Evolutionary conservation across 2,888 invertebrate genomes (phyloP).

Genomic region (Cataglyphis livida): DNA sequence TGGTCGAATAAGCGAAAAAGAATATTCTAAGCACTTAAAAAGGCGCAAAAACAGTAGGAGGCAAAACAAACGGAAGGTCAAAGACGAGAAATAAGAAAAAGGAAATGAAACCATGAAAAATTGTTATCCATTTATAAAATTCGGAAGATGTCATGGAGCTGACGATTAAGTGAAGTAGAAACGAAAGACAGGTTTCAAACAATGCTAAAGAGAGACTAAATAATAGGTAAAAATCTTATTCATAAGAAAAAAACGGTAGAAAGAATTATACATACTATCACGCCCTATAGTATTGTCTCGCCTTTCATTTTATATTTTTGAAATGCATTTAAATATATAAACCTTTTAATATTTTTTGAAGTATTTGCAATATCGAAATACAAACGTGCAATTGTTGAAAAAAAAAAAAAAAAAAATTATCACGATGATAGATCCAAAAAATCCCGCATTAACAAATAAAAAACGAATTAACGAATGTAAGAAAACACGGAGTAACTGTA

Average conservation of each 20-base stretch:
- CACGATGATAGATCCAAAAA: background rate
- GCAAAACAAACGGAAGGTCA: constrained; percentile 23
- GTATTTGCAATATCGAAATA: background rate
- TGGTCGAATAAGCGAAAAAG: constrained; percentile 56
- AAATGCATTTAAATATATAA: constrained; percentile 4
- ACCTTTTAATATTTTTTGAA: constrained; percentile 9
- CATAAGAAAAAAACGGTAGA: background rate
- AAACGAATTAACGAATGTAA: constrained; percentile 4
- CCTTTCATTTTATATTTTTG: background rate
- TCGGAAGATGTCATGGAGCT: constrained; percentile 59
- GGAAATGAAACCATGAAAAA: constrained; percentile 58
- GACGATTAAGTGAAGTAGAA: constrained; percentile 1
- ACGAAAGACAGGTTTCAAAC: constrained; percentile 20
- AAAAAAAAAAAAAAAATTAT: background rate
- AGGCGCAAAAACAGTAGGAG: constrained; percentile 33
- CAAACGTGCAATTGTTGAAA: background rate
- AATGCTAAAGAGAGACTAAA: background rate
- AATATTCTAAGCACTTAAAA: constrained; percentile 57
- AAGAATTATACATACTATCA: background rate
- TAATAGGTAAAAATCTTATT: background rate
- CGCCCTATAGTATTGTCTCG: background rate
- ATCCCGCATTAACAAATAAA: background rate
- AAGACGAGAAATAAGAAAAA: constrained; percentile 50
- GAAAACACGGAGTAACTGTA: constrained; percentile 12
- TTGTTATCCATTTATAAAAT: constrained; percentile 71